phyloP scores from a whole-genome alignment of 2,113 vertebrate genomes.

The Picathartes gymnocephalus region DNA sequence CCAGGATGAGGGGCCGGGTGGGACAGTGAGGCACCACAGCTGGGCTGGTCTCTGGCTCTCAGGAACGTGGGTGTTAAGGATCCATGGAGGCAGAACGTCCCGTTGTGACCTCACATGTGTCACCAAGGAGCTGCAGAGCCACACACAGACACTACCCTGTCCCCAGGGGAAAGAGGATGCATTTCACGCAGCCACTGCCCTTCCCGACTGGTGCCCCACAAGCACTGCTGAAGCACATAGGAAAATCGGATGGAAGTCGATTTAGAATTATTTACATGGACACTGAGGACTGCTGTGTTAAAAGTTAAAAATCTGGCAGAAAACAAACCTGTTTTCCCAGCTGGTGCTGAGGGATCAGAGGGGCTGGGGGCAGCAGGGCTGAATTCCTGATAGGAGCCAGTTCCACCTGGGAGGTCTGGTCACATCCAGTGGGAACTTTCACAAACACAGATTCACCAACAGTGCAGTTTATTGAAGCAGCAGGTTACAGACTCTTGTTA shows the following conservation, averaged over 20 bases:
- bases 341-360: background rate
- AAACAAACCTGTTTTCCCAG: background rate
- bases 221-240: background rate
- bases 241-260: fast-evolving
- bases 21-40: background rate
- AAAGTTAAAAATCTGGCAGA: background rate
- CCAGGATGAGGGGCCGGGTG: background rate
- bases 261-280: background rate
- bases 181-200: background rate
- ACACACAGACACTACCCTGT: background rate
- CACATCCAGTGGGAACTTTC: background rate
- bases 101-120: background rate
- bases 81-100: background rate
- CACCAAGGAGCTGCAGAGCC: background rate
- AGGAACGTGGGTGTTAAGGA: background rate
- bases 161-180: background rate
- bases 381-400: background rate
- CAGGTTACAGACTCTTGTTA: background rate
- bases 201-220: fast-evolving
- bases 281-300: background rate
- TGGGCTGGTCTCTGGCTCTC: background rate
- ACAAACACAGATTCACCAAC: background rate
- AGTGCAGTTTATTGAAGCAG: background rate
- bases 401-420: background rate
- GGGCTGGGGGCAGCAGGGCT: background rate